Evolutionary conservation across 2,797 vertebrate species (phyloP).

Genomic region (Hydrolagus colliei): DNA sequence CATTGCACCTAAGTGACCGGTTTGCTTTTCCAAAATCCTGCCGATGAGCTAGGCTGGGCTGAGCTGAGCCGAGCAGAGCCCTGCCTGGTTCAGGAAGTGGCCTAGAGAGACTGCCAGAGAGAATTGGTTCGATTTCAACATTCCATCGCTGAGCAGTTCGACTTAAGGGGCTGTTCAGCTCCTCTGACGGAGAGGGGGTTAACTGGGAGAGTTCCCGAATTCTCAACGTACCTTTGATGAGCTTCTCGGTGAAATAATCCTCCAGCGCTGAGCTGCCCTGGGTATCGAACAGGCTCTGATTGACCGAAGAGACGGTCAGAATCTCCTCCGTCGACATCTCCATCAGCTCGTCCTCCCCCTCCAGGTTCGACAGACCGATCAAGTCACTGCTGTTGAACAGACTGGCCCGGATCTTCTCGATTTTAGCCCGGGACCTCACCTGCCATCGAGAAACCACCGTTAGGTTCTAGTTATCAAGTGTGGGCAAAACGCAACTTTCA

Average conservation of each 20-base stretch:
- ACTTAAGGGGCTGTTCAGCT: no score
- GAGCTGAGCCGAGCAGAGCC: no score
- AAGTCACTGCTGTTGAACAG: conserved; percentile 95
- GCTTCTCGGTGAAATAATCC: conserved; percentile 91
- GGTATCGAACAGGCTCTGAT: conserved; percentile 94
- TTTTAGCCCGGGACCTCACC: conserved; percentile 91
- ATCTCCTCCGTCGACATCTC: conserved; percentile 97
- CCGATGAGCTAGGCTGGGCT: background rate
- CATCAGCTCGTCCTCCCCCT: conserved; percentile 93
- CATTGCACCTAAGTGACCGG: no score
- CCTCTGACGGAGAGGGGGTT: no score
- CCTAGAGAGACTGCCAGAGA: no score
- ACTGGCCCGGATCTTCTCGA: conserved; percentile 94
- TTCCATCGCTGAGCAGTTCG: no score
- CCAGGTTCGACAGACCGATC: conserved; percentile 89
- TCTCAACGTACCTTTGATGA: conserved; percentile 71
- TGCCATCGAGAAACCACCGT: conserved; percentile 41
- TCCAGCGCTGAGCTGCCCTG: conserved; percentile 92
- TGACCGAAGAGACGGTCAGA: conserved; percentile 90
- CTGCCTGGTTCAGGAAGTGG: background rate
- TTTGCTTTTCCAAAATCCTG: no score
- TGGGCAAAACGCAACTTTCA: no score
- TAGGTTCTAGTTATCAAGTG: background rate
- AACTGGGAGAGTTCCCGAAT: background rate
- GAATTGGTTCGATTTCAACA: no score